Conservation (phyloP, 2,888 invertebrate genomes). For the Eurytoma californica region DNA sequence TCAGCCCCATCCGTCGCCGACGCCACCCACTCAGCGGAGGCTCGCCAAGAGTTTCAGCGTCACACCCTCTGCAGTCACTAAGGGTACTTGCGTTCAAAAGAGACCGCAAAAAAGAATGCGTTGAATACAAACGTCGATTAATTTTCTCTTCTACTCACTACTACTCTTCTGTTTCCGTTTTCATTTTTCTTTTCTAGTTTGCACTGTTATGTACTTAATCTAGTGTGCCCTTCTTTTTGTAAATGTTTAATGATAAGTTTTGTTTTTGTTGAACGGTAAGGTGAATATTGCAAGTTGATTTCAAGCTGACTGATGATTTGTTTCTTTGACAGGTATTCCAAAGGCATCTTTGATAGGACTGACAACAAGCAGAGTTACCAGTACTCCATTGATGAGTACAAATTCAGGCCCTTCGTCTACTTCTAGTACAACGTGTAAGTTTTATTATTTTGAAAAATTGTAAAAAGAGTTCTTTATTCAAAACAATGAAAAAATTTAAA, state of each 20-base stretch:
- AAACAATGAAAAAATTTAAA: neutral
- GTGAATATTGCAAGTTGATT: neutral
- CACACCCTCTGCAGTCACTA: slow-evolving; percentile 82
- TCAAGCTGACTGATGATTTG: neutral
- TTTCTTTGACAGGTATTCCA: slow-evolving; percentile 81
- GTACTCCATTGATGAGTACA: slow-evolving; percentile 81
- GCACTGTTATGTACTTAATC: slow-evolving; percentile 27
- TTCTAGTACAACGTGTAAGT: slow-evolving; percentile 81
- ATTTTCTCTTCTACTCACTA: neutral
- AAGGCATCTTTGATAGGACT: slow-evolving; percentile 88
- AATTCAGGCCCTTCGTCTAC: slow-evolving; percentile 84
- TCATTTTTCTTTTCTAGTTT: slow-evolving; percentile 40
- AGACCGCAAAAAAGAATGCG: slow-evolving; percentile 34
- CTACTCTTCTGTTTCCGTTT: slow-evolving; percentile 28
- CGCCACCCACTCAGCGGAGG: slow-evolving; percentile 90
- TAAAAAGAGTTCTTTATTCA: neutral
- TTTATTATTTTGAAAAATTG: slow-evolving; percentile 16
- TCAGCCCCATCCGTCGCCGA: slow-evolving; percentile 81
- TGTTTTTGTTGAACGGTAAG: slow-evolving; percentile 15
- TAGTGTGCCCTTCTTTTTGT: neutral
- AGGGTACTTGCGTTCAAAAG: slow-evolving; percentile 74
- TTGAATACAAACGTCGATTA: slow-evolving; percentile 25
- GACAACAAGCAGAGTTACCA: slow-evolving; percentile 84
- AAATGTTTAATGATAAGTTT: neutral
- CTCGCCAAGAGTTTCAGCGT: slow-evolving; percentile 95